Evolutionary conservation across 2,797 vertebrate species (phyloP).

Genomic region (Gallinago solitaria): DNA sequence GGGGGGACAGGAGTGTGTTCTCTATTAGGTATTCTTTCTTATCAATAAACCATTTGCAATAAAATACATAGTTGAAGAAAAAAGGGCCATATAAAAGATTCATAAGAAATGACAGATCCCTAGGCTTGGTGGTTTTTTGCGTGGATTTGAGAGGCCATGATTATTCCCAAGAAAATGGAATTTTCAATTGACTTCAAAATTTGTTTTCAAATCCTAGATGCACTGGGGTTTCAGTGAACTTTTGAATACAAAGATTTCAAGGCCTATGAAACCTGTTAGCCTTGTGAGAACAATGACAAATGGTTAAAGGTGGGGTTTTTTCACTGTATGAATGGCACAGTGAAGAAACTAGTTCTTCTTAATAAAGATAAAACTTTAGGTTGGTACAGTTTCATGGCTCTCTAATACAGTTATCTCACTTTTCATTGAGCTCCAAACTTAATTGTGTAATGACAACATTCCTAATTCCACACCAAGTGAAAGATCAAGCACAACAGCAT

Average conservation of each 20-base stretch:
- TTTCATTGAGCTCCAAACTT: not conserved
- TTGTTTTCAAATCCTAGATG: not conserved
- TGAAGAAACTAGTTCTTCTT: not conserved
- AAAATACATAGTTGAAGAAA: not conserved
- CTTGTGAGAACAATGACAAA: not conserved
- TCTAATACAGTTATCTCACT: not conserved
- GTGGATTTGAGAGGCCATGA: not conserved
- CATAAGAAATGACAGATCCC: not conserved
- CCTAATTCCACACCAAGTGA: slow-evolving; percentile 54
- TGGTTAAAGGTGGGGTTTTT: not conserved
- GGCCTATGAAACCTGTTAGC: not conserved
- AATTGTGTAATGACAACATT: not conserved
- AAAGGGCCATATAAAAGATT: not conserved
- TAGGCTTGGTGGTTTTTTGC: not conserved
- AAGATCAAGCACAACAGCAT: slow-evolving; percentile 16
- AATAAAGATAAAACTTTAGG: not conserved
- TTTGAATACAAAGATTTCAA: not conserved
- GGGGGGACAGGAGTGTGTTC: not conserved
- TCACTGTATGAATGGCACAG: not conserved
- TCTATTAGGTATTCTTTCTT: not conserved
- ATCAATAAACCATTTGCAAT: not conserved
- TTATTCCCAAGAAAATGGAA: not conserved
- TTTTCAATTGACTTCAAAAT: not conserved
- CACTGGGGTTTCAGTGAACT: not conserved
- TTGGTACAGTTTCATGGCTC: not conserved